These are phyloP conservation scores for Oceanodroma leucorhoa DNA, from an alignment of 2,797 vertebrate genomes.

Conservation along the genomic window DNA sequence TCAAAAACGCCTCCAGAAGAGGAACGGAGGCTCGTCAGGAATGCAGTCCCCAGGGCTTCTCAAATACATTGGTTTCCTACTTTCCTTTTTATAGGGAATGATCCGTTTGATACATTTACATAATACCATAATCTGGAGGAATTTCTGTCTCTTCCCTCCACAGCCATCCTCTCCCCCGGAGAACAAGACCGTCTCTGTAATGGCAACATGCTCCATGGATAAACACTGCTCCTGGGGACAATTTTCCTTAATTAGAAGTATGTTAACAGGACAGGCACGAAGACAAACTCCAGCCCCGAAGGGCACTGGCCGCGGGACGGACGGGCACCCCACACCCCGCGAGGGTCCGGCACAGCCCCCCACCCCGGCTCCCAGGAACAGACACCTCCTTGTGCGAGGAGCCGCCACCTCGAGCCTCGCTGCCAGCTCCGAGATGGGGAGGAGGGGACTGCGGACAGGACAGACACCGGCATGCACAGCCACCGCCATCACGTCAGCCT, in stretches of 20 bases:
- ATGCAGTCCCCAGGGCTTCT: conserved; percentile 51
- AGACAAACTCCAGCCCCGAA: conserved; percentile 15
- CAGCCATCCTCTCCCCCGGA: conserved; percentile 1
- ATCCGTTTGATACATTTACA: conserved; percentile 61
- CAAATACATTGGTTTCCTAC: conserved; percentile 27
- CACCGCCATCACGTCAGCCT: not conserved
- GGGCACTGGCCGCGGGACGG: not conserved
- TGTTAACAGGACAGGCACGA: conserved; percentile 30
- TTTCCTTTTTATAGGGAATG: conserved; percentile 42
- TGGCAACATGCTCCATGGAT: not conserved
- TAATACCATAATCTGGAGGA: conserved; percentile 67
- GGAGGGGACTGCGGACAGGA: not conserved
- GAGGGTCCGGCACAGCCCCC: not conserved
- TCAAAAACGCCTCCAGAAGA: conserved; percentile 7
- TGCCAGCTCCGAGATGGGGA: not conserved
- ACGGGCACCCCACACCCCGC: not conserved
- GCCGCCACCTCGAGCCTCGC: not conserved
- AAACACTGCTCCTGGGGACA: conserved; percentile 56
- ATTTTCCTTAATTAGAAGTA: conserved; percentile 54
- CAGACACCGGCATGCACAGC: not conserved
- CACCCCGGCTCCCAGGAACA: not conserved
- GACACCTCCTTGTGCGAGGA: not conserved
- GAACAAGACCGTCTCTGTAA: conserved; percentile 60
- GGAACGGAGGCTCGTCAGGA: conserved; percentile 50
- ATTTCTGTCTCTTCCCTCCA: conserved; percentile 41